Percentiles rank a stretch among this genome's conserved stretches.
phyloP scores from a whole-genome alignment of 2,888 invertebrate species.

The Fabriciana adippe region DNA sequence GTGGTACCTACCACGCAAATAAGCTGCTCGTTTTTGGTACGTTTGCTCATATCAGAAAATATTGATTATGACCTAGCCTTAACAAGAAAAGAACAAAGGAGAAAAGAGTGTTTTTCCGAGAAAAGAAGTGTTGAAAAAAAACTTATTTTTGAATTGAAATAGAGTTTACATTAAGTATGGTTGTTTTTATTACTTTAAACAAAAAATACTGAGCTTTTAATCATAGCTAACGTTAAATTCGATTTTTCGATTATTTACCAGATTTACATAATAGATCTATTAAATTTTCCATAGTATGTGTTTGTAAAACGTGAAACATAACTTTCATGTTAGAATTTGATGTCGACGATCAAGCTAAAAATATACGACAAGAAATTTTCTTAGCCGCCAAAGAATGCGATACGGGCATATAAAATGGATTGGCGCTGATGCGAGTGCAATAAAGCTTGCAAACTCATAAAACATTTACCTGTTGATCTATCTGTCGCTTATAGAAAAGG shows the following conservation, averaged over 20 bases:
- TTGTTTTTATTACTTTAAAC: no score
- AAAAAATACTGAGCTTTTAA: no score
- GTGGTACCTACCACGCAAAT: slow-evolving; percentile 75
- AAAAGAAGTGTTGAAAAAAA: no score
- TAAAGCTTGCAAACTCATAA: slow-evolving; percentile 30
- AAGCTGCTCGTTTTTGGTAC: slow-evolving; percentile 40
- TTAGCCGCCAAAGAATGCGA: slow-evolving; percentile 55
- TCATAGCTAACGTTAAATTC: no score
- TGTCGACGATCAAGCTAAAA: slow-evolving; percentile 56
- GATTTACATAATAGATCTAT: not conserved
- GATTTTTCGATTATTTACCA: no score
- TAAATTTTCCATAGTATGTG: not conserved
- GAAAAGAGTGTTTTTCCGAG: no score
- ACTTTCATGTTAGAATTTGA: slow-evolving; percentile 38
- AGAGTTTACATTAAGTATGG: no score
- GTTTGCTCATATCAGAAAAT: slow-evolving; percentile 31
- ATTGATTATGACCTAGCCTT: slow-evolving; percentile 29
- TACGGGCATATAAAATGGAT: slow-evolving; percentile 51
- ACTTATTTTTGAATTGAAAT: no score
- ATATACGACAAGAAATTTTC: slow-evolving; percentile 60
- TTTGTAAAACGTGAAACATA: slow-evolving; percentile 6
- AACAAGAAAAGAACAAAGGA: slow-evolving; percentile 5
- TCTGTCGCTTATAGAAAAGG: slow-evolving; percentile 12
- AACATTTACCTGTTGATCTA: slow-evolving; percentile 26
- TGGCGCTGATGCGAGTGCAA: slow-evolving; percentile 50